Percentiles rank a stretch among this genome's conserved stretches.
These are phyloP conservation scores for Chaetophractus vellerosus DNA, from an alignment of 2,797 vertebrate species.

Conservation along the genomic window DNA sequence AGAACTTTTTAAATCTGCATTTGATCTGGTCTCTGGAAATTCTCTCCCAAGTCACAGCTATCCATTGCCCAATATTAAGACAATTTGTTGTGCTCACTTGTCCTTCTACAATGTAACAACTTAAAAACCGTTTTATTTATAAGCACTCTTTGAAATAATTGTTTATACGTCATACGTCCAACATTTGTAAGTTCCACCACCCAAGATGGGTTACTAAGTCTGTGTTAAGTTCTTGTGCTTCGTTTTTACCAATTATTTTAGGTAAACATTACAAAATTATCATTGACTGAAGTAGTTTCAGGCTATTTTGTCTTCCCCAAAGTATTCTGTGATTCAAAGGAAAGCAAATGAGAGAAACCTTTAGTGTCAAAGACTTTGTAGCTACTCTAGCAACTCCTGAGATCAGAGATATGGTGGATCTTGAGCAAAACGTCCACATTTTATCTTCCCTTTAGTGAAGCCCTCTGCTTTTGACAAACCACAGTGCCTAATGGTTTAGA, in stretches of 20 bases:
- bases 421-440: neutral
- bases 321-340: conserved; percentile 23
- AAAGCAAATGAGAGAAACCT: neutral
- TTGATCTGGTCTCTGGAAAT: neutral
- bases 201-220: neutral
- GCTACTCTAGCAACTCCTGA: neutral
- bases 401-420: neutral
- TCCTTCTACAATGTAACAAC: neutral
- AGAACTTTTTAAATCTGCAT: neutral
- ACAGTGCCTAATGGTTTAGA: neutral
- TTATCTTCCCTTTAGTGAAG: neutral
- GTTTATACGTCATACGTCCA: neutral
- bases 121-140: conserved; percentile 45
- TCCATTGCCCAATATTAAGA: neutral
- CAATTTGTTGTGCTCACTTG: neutral
- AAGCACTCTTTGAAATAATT: conserved; percentile 6
- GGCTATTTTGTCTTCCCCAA: neutral
- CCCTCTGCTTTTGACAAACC: neutral
- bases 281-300: neutral
- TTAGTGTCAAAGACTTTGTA: neutral
- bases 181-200: neutral
- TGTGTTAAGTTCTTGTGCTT: conserved; percentile 24
- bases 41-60: neutral
- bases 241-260: conserved; percentile 34
- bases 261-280: neutral